These are phyloP conservation scores for Danaus chrysippus DNA, from an alignment of 2,888 invertebrate genomes.

Conservation along the genomic window DNA sequence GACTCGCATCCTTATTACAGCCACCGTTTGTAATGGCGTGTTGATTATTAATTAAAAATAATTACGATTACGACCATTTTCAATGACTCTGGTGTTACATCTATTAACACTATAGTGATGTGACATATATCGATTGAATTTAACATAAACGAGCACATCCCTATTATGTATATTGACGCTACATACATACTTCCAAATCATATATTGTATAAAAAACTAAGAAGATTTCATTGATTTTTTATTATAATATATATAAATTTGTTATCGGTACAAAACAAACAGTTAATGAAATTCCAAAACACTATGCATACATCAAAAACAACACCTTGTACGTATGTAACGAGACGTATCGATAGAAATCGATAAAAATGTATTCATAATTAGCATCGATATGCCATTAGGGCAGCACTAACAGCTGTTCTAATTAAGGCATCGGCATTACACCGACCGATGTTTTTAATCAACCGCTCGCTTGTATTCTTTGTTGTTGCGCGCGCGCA, in stretches of 20 bases:
- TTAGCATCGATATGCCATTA: constrained; percentile 19
- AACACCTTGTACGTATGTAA: neutral
- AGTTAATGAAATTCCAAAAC: too few species aligned
- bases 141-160: neutral
- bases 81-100: constrained; percentile 78
- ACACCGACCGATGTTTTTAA: constrained; percentile 74
- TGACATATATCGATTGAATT: constrained; percentile 22
- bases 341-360: constrained; percentile 17
- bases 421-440: constrained; percentile 76
- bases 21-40: constrained; percentile 68
- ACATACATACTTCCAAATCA: too few species aligned
- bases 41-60: constrained; percentile 80
- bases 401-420: constrained; percentile 51
- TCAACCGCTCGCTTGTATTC: constrained; percentile 69
- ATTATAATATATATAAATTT: too few species aligned
- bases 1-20: constrained; percentile 75
- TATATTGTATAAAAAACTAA: too few species aligned
- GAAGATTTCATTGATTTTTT: too few species aligned
- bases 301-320: too few species aligned
- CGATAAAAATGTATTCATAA: constrained; percentile 2
- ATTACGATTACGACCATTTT: constrained; percentile 79
- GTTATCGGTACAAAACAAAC: too few species aligned
- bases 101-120: constrained; percentile 68
- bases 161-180: neutral
- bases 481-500: constrained; percentile 44